Base-by-base conservation (phyloP, 2,797 vertebrate species). In the Hippoglossus hippoglossus region DNA sequence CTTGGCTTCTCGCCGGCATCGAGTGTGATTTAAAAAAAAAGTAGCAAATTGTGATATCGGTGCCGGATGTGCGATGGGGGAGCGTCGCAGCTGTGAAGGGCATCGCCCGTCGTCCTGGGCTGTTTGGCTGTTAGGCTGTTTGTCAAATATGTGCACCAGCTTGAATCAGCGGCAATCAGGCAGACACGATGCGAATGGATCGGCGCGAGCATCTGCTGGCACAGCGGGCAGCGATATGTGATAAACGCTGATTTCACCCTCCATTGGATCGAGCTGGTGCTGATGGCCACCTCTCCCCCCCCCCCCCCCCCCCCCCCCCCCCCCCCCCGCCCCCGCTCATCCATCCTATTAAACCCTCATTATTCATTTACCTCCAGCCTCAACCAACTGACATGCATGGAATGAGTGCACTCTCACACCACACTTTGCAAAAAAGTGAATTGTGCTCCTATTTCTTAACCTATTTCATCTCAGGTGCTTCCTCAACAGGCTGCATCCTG, bases 191-290 rank as follows among this genome's bases (percentile, higher is more conserved):
- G 82, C 58, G 73, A 85, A 73, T 55, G 71, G 83, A 81, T 87
- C 86, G 44, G 34, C 9, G 63, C 57, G 83, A 91, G 88, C 88
- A 88, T 91, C 90, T 91, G 91, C 83, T 68, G 87, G 87, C 89
- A 67, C 85, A 71, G 88, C 76, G 86, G 80, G 81, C 87, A 54
- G 77, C 61, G 73, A 76, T 87, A 87, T 78, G 89, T 84, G 89
- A 89, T 92, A 91, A 91, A 89, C 85, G 81, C 73, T 56, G 89
- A 91, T 93, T 93, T 93, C 90, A 91, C 90, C 89, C 91, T 92
- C 90, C 86, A 56, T 73, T 87, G 92, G 84, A 74, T 88, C 75
- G 80, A 81, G 75, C 69, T 80, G 87, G 84, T 67, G 63, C 75
- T 79, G 87, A 89, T 90, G 51, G 84, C 87, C 88, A 81, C 84